Evolutionary conservation across 2,113 vertebrate genomes (phyloP).

Genomic region (Trichechus manatus): DNA sequence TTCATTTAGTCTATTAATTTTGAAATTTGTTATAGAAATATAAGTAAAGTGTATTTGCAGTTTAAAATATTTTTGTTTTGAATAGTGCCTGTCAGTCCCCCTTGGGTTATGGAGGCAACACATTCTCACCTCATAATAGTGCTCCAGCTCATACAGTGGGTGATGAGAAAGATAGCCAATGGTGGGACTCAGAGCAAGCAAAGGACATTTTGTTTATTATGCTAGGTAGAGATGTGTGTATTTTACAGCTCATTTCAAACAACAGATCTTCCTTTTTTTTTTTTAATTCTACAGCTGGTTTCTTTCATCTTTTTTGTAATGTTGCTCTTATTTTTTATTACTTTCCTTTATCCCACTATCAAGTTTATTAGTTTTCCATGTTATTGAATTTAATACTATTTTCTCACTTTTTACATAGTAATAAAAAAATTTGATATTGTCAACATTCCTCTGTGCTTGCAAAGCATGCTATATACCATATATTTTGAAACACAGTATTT

Average conservation of each 20-base stretch:
- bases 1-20: background rate
- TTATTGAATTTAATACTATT: background rate
- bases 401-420: background rate
- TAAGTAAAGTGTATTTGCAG: background rate
- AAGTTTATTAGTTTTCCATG: slow-evolving; percentile 12
- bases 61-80: background rate
- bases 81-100: too few species aligned
- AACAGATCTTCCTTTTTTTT: background rate
- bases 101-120: background rate
- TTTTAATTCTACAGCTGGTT: background rate
- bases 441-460: background rate
- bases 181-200: background rate
- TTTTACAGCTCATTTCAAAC: background rate
- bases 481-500: background rate
- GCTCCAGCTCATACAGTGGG: rapidly evolving
- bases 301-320: background rate
- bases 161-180: background rate
- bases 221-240: background rate
- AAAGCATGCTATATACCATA: background rate
- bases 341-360: background rate
- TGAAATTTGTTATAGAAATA: background rate
- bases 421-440: background rate
- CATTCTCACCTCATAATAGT: rapidly evolving
- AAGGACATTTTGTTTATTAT: background rate
- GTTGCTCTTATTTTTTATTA: background rate